Base-by-base conservation (phyloP, 2,113 vertebrate species). In the Caranx melampygus region DNA sequence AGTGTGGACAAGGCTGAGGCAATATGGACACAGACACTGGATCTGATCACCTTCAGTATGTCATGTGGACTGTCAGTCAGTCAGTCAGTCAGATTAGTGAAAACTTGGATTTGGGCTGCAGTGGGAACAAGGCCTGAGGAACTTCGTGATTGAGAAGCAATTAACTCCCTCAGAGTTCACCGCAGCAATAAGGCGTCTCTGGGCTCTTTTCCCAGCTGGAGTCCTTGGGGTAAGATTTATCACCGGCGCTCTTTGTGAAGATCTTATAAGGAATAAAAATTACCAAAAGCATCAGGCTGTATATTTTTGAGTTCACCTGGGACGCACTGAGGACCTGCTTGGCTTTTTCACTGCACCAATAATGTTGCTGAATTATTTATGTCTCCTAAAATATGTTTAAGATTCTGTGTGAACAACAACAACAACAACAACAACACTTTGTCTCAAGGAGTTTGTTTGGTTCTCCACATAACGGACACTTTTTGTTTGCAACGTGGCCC, bases 241-340 rank as follows among this genome's bases (percentile, higher is more conserved):
- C 49, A 67, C 76, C 16, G 40, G 15, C 35, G 18, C 68, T 16
- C 21, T 60, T 65, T 45, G 54, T 62, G 74, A 82, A 44, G 45
- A 85, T 82, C 64, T 72, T 86, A 86, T 79, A 87, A 71, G 76
- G 78, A 82, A 79, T 78, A 58, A 65, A 74, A 84, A 81, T 82
- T 60, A 67, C 67, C 47, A 63, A 64, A 82, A 80, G 65, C 76
- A 18, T 55, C 54, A 45, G 49, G 37, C 63, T 81, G 51, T 79
- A 68, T 72, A 68, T 72, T 58, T 75, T 62, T 54, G 11, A 47
- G 45, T 26, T 26, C 26, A 57, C 34, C 37, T 2, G 15, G 9
- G 20, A 16, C 26, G 61, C 5, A 62, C 42, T 67, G 18, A 70
- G 54, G 67, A 54, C 66, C 61, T 52, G 51, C 58, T 11, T 31